Conservation (phyloP, 2,113 vertebrate species). For the Psophia crepitans region DNA sequence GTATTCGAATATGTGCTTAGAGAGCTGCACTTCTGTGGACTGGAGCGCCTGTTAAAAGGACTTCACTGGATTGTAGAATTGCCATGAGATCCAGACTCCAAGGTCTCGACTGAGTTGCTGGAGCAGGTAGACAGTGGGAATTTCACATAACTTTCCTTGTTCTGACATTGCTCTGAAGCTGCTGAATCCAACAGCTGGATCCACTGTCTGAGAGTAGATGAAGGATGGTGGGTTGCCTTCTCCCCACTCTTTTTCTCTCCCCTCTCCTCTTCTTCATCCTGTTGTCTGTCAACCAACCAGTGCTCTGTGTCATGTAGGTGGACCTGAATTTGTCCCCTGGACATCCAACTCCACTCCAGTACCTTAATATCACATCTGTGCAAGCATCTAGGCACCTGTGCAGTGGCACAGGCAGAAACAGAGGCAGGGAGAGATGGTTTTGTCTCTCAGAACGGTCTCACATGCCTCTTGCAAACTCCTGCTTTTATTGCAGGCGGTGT, state of each 20-base stretch:
- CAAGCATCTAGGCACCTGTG: neutral
- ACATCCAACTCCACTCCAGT: neutral
- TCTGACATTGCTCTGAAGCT: neutral
- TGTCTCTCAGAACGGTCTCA: neutral
- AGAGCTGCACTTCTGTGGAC: neutral
- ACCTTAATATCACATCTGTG: neutral
- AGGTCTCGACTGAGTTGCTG: neutral
- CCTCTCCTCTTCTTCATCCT: neutral
- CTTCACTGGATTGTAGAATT: neutral
- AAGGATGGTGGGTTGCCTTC: neutral
- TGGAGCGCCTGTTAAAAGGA: neutral
- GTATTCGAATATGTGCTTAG: neutral
- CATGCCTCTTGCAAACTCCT: neutral
- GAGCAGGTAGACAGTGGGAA: neutral
- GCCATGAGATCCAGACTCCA: neutral
- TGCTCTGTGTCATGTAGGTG: neutral
- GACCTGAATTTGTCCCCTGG: neutral
- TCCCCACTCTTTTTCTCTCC: neutral
- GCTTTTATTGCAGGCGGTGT: rapidly evolving
- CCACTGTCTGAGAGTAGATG: rapidly evolving
- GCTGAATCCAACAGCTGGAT: neutral
- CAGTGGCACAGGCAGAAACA: neutral
- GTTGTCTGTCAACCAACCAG: neutral
- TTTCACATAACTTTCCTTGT: neutral
- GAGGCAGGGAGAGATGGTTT: neutral